Base-by-base conservation (phyloP, 23 tunicate species). In the Ascidia mentula region DNA sequence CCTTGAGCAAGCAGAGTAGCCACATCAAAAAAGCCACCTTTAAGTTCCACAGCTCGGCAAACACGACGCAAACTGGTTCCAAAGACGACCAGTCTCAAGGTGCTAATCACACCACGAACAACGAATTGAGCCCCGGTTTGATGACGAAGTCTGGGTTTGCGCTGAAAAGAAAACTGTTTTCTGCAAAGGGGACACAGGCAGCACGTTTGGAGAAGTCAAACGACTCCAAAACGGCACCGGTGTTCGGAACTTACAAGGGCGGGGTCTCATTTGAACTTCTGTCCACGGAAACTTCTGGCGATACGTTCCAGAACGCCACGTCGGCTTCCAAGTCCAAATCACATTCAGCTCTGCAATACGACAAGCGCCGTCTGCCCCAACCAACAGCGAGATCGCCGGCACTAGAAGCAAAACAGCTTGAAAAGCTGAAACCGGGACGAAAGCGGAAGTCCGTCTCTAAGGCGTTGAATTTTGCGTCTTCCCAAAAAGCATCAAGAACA, bases 1-100 rank as follows among this genome's bases (percentile, higher is more conserved):
- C 65, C 65, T 20, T 3, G 28, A 26, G 24, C 28, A 70, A 70
- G 74, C 74, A 26, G 9, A 79, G 74, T 6, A 46, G 53, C 59
- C 90, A 73, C 75, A 86, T 86, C 38, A 79, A 79, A 60, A 79
- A 86, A 34, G 90, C 90, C 31, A 79, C 79, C 37, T 86, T 86
- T 59, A 86, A 82, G 61, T 86, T 86, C 40, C 34, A 33, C 73
- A 73, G 79, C 45, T 32, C 72, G 6, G 7, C 13, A 53, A 20
- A 26, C 2, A 53, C 7, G 4, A 28, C 24, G 22, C 28, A 53
- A 6, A 28, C 65, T 6, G 13, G 4, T 9, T 3, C 65, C 13
- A 9, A 9, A 5, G 24, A 9, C 4, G 28, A 26, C 24, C 28
- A 53, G 22, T 28, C 22, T 20, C 65, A 53, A 3, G 65, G 13